Conservation (phyloP, 2,888 invertebrate genomes). For the Gryllus longicercus region DNA sequence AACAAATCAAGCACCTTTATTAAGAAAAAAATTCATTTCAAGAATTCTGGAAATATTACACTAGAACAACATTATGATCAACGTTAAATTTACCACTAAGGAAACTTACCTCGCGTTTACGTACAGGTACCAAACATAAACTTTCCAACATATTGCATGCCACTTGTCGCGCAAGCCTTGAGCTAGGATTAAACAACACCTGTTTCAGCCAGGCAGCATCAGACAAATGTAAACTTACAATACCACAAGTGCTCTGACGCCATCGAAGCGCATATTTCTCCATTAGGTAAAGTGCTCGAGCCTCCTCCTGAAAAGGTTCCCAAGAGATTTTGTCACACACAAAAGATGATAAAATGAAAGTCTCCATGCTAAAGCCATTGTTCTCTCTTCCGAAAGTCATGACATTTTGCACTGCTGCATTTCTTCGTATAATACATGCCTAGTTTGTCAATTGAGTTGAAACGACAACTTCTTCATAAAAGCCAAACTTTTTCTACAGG, state of each 20-base stretch:
- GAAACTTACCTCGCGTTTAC: conserved; percentile 63
- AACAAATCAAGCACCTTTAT: conserved; percentile 74
- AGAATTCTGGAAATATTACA: neutral
- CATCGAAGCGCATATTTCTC: conserved; percentile 75
- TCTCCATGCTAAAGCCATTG: too few species aligned
- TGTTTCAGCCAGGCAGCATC: conserved; percentile 83
- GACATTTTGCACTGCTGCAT: too few species aligned
- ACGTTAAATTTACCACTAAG: conserved; percentile 35
- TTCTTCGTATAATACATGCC: too few species aligned
- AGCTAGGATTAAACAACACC: conserved; percentile 89
- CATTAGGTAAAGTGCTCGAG: conserved; percentile 57
- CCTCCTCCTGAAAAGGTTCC: conserved; percentile 41
- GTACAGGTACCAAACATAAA: conserved; percentile 65
- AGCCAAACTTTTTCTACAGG: too few species aligned
- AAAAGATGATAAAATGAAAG: too few species aligned
- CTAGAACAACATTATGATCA: conserved; percentile 36
- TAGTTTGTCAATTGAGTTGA: too few species aligned
- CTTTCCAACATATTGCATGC: conserved; percentile 86
- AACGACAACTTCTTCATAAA: too few species aligned
- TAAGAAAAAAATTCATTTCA: conserved; percentile 3
- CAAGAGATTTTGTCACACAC: too few species aligned
- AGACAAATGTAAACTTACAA: conserved; percentile 59
- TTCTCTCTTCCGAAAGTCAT: too few species aligned
- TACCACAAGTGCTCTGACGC: conserved; percentile 52
- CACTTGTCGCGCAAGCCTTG: conserved; percentile 80